Evolutionary conservation across 1,140 invertebrate species (phyloP).

Genomic region (Whitmania pigra): DNA sequence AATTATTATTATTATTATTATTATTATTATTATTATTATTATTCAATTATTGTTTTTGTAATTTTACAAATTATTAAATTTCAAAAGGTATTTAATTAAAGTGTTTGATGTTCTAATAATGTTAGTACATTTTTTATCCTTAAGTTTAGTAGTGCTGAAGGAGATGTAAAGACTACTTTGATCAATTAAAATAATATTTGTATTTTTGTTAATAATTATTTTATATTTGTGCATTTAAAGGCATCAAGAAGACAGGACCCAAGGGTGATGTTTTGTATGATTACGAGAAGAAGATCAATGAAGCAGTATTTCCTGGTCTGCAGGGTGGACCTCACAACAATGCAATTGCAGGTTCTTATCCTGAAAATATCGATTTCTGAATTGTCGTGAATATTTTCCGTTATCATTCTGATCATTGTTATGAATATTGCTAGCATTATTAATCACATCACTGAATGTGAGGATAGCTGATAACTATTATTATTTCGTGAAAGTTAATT

Average conservation of each 20-base stretch:
- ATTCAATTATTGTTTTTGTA: no score
- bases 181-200: neutral
- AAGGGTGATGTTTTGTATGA: conserved; percentile 73
- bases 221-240: conserved; percentile 29
- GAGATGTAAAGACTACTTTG: neutral
- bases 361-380: no score
- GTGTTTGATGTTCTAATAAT: no score
- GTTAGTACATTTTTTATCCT: no score
- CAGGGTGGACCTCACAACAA: conserved; percentile 90
- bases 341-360: conserved; percentile 53
- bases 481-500: neutral
- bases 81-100: no score
- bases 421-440: neutral
- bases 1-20: no score
- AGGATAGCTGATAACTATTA: no score
- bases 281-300: conserved; percentile 72
- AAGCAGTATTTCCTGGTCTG: conserved; percentile 82
- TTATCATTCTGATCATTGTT: neutral
- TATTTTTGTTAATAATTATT: neutral
- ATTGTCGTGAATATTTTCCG: neutral
- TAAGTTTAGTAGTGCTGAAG: no score
- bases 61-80: no score
- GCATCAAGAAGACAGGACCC: conserved; percentile 51
- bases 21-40: no score
- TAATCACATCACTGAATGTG: no score